A percentile compares a stretch with the other conserved stretches of the same genome.
These are phyloP conservation scores for Stercorarius parasiticus DNA, from an alignment of 2,113 vertebrate genomes.

Conservation along the genomic window DNA sequence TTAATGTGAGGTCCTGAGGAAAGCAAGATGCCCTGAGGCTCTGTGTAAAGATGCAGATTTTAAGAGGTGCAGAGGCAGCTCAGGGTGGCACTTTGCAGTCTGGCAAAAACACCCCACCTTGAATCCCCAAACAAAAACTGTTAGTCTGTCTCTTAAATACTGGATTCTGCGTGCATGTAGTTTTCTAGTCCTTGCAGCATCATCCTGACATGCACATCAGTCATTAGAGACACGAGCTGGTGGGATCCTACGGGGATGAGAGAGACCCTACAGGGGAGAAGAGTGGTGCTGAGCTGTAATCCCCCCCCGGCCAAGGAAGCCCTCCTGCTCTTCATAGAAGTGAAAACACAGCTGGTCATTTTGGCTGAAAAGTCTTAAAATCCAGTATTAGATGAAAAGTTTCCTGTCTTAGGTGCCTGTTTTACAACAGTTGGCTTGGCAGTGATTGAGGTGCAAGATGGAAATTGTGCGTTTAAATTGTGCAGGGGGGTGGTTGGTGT, in stretches of 20 bases:
- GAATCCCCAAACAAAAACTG: not conserved
- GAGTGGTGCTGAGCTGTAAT: not conserved
- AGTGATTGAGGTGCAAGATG: not conserved
- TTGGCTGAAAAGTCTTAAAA: not conserved
- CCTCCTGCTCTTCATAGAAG: not conserved
- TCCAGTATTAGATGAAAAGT: not conserved
- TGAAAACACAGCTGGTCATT: not conserved
- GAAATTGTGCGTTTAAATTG: not conserved
- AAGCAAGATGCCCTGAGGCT: not conserved
- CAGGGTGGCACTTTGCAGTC: not conserved
- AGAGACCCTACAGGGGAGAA: not conserved
- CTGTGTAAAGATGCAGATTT: not conserved
- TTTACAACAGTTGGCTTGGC: not conserved
- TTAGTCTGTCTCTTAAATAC: not conserved
- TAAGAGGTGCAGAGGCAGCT: not conserved
- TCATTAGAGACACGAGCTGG: rapidly evolving
- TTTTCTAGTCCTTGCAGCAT: not conserved
- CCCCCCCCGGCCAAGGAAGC: not conserved
- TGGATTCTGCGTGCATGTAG: rapidly evolving
- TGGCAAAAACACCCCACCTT: not conserved
- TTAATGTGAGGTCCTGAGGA: not conserved
- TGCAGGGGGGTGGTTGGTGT: not conserved
- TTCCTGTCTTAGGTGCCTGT: not conserved
- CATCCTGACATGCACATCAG: not conserved
- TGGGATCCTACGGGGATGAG: rapidly evolving